These are phyloP conservation scores for Drosophila limbata DNA, from an alignment of 2,888 invertebrate species.

Conservation along the genomic window DNA sequence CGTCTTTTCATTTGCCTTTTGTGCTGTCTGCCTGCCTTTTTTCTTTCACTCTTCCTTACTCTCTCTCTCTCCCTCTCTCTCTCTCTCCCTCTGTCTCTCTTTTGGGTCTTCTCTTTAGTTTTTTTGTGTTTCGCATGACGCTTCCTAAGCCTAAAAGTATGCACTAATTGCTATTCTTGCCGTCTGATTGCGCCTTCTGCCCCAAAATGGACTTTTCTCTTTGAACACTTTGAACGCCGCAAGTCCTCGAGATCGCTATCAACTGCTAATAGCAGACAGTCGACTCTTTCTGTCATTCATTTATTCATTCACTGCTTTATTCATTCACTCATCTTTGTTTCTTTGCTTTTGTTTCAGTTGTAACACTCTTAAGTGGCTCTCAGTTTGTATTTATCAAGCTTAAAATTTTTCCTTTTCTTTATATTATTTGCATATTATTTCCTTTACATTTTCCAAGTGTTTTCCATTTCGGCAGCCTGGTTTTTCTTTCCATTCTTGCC, in stretches of 20 bases:
- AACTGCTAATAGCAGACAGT: constrained; percentile 66
- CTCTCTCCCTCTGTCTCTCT: background rate
- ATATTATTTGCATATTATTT: constrained; percentile 20
- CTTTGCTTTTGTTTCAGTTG: constrained; percentile 25
- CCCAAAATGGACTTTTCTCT: constrained; percentile 22
- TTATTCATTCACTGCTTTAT: constrained; percentile 26
- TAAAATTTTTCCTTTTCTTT: constrained; percentile 22
- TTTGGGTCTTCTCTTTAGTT: background rate
- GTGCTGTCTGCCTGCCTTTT: constrained; percentile 7
- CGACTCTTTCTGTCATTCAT: constrained; percentile 17
- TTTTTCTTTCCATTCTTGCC: background rate
- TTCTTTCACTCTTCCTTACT: background rate
- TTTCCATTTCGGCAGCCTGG: background rate
- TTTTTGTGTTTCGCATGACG: constrained; percentile 26
- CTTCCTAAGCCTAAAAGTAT: constrained; percentile 59
- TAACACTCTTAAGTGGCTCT: constrained; percentile 34
- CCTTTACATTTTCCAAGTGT: background rate
- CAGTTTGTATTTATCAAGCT: constrained; percentile 33
- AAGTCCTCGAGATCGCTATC: constrained; percentile 58
- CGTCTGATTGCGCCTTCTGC: constrained; percentile 54
- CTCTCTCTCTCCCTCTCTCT: background rate
- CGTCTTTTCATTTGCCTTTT: constrained; percentile 51
- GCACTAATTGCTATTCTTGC: constrained; percentile 74
- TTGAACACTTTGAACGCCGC: constrained; percentile 25
- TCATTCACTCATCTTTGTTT: constrained; percentile 16